Conservation (phyloP, 2,797 vertebrate species). For the Leucoraja ocellata region DNA sequence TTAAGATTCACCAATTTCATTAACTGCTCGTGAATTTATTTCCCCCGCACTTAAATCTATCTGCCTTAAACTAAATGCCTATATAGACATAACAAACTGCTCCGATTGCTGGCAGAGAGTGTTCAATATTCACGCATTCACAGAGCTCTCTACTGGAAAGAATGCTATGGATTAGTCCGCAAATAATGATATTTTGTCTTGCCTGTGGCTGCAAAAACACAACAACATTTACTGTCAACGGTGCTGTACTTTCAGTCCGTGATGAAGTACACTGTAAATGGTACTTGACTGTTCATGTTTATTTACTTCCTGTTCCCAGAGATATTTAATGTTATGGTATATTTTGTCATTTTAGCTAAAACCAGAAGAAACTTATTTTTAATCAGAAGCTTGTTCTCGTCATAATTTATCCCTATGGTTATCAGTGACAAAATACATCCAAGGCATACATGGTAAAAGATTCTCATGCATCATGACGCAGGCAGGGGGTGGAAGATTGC, state of each 20-base stretch:
- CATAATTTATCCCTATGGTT: background rate
- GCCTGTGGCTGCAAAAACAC: background rate
- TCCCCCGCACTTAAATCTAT: background rate
- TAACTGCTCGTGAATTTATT: background rate
- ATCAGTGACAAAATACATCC: background rate
- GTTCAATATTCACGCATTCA: background rate
- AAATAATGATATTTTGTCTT: background rate
- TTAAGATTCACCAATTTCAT: background rate
- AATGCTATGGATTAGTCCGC: background rate
- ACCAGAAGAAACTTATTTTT: background rate
- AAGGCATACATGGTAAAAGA: no score
- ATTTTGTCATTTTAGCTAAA: background rate
- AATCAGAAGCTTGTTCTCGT: background rate
- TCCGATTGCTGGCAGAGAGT: background rate
- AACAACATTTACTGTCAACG: background rate
- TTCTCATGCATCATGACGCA: no score
- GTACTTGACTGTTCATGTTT: background rate
- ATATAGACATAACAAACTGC: background rate
- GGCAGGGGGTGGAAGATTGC: no score
- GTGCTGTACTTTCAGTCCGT: background rate
- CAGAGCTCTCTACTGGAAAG: background rate
- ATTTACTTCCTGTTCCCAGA: background rate
- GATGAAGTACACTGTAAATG: background rate
- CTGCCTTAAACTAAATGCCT: background rate
- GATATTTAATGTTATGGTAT: background rate